Conservation (phyloP, 2,888 invertebrate species). For the Willowsia nigromaculata region DNA sequence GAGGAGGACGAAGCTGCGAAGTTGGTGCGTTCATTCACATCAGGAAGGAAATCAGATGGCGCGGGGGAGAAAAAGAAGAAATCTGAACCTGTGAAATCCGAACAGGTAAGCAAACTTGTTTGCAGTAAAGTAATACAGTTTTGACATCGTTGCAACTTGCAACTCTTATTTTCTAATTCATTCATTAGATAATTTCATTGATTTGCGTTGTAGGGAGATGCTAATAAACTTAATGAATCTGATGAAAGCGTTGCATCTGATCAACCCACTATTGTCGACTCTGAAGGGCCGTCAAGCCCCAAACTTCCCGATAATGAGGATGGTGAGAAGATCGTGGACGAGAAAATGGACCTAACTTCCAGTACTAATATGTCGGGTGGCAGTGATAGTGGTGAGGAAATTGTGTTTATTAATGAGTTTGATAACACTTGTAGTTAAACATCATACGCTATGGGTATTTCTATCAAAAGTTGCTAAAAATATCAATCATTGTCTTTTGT, state of each 20-base stretch:
- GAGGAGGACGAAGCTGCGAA: slow-evolving; percentile 41
- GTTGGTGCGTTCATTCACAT: slow-evolving; percentile 50
- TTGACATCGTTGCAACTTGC: no score
- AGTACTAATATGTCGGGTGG: slow-evolving; percentile 12
- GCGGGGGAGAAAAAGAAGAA: background rate
- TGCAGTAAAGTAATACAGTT: no score
- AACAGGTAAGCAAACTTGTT: background rate
- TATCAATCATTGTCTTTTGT: background rate
- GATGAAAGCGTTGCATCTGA: background rate
- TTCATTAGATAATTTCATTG: background rate
- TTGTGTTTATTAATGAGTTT: no score
- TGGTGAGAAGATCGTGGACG: background rate
- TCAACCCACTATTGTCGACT: slow-evolving; percentile 24
- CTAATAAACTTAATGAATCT: background rate
- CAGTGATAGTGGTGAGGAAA: slow-evolving; percentile 57
- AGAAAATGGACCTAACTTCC: background rate
- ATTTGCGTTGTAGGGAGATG: background rate
- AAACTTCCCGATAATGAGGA: background rate
- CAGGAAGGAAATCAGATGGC: slow-evolving; percentile 39
- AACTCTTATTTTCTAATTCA: background rate
- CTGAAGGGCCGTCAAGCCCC: background rate
- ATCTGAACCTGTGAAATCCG: background rate
- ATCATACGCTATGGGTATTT: no score
- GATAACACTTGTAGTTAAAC: background rate
- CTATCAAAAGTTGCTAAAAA: background rate